Percentiles rank a stretch among this genome's conserved stretches.
Evolutionary conservation across 2,888 invertebrate genomes (phyloP).

Genomic region (Bombylius major): DNA sequence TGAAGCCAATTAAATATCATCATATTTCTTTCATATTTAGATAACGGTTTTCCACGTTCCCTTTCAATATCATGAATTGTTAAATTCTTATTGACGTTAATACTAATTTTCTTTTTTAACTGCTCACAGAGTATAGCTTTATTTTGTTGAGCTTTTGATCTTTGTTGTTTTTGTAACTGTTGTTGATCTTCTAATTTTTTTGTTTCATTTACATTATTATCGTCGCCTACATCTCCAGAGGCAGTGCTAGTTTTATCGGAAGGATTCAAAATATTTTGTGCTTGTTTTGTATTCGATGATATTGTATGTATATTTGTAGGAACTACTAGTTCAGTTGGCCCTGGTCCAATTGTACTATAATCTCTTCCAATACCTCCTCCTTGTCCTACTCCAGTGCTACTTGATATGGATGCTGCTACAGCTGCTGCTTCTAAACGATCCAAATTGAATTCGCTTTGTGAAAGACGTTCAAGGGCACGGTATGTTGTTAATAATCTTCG

Average conservation of each 20-base stretch:
- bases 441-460: conserved; percentile 74
- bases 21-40: conserved; percentile 87
- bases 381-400: not conserved
- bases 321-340: conserved; percentile 17
- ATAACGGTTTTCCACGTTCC: conserved; percentile 68
- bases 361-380: not conserved
- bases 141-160: conserved; percentile 12
- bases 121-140: conserved; percentile 11
- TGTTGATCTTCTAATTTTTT: not conserved
- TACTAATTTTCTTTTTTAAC: conserved; percentile 14
- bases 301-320: conserved; percentile 11
- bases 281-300: not conserved
- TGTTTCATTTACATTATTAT: not conserved
- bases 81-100: conserved; percentile 36
- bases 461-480: conserved; percentile 64
- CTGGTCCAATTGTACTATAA: conserved; percentile 9
- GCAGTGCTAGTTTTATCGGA: conserved; percentile 23
- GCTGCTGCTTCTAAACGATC: conserved; percentile 56
- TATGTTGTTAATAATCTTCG: conserved; percentile 67
- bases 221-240: conserved; percentile 13
- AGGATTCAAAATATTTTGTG: not conserved
- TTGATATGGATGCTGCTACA: conserved; percentile 37
- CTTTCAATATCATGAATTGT: conserved; percentile 69
- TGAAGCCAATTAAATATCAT: conserved; percentile 93
- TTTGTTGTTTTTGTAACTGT: conserved; percentile 6